phyloP scores from a whole-genome alignment of 2,797 vertebrate species.

The Microctenopoma lineatum region DNA sequence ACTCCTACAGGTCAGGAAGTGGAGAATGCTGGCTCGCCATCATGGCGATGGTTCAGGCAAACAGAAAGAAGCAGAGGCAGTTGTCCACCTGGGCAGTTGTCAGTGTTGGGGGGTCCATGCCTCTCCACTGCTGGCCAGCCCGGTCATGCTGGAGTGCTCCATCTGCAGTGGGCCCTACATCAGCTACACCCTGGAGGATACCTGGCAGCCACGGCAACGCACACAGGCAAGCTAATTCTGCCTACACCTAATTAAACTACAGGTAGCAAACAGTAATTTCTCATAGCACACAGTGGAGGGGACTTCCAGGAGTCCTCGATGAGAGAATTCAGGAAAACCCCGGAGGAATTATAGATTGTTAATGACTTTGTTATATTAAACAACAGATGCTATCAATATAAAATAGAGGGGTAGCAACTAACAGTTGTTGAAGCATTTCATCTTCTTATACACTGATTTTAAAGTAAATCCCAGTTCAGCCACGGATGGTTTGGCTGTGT shows the following conservation, averaged over 20 bases:
- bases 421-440: neutral
- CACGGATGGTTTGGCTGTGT: constrained; percentile 5
- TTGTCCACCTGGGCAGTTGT: constrained; percentile 64
- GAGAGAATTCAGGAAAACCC: neutral
- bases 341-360: neutral
- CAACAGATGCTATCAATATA: neutral
- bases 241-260: constrained; percentile 4
- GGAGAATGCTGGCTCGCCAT: constrained; percentile 84
- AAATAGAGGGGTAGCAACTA: neutral
- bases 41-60: constrained; percentile 70
- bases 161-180: constrained; percentile 85
- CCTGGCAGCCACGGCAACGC: constrained; percentile 85
- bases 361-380: neutral
- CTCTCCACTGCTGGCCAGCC: constrained; percentile 75
- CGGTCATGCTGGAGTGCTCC: constrained; percentile 85
- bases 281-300: constrained; percentile 1
- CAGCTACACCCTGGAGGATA: constrained; percentile 82
- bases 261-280: neutral
- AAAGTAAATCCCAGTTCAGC: neutral
- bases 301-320: constrained; percentile 4
- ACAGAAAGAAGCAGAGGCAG: constrained; percentile 77
- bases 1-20: constrained; percentile 81
- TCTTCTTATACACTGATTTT: too few relatives aligned
- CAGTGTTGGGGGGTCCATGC: constrained; percentile 72
- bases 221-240: constrained; percentile 75